Conservation (phyloP, 2,797 vertebrate genomes). For the Geotria australis region DNA sequence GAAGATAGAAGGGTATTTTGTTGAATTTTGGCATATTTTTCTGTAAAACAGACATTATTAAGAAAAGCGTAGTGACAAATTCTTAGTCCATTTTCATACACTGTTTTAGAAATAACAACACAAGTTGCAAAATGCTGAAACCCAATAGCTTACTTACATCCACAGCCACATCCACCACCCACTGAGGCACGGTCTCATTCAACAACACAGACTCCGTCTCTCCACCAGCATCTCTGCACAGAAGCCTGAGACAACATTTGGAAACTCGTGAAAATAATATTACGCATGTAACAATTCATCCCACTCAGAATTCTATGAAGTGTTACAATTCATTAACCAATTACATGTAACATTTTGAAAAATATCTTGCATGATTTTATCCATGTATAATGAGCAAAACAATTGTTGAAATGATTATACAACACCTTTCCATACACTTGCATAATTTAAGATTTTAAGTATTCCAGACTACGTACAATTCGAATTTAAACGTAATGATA, state of each 20-base stretch:
- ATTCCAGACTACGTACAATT: too few species aligned
- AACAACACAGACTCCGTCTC: conserved; percentile 96
- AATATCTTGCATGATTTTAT: too few species aligned
- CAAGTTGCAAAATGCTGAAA: not conserved
- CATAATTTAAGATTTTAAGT: too few species aligned
- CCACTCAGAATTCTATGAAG: too few species aligned
- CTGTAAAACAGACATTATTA: conserved; percentile 15
- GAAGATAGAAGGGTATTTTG: conserved; percentile 99
- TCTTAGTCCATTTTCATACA: not conserved
- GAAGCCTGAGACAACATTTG: conserved; percentile 20
- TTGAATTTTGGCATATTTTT: conserved; percentile 99
- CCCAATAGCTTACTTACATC: conserved; percentile 41
- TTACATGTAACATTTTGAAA: too few species aligned
- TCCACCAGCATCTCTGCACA: conserved; percentile 86
- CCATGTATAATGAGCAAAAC: too few species aligned
- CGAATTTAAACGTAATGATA: too few species aligned
- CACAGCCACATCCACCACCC: conserved; percentile 98
- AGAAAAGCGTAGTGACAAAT: not conserved
- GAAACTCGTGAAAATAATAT: not conserved
- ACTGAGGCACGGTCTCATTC: conserved; percentile 90
- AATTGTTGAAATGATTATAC: too few species aligned
- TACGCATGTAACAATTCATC: too few species aligned
- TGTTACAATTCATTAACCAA: too few species aligned
- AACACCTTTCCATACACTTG: too few species aligned
- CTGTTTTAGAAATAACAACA: not conserved